Evolutionary conservation across 2,113 vertebrate species (phyloP).

Genomic region (Apistogramma diplotaenia): DNA sequence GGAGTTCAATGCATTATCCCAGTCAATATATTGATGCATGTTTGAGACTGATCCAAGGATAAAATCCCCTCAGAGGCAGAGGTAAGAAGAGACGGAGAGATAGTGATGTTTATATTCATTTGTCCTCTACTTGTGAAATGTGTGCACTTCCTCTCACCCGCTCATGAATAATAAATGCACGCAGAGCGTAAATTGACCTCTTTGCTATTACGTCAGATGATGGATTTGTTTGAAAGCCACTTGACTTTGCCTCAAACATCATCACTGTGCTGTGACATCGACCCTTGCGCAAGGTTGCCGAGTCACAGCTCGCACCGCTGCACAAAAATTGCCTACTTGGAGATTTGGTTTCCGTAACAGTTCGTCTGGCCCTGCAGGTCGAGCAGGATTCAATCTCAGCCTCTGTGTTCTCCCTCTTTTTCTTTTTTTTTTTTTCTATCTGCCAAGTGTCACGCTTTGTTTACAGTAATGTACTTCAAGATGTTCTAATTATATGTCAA

Average conservation of each 20-base stretch:
- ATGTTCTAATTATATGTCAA: constrained; percentile 6
- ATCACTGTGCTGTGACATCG: constrained; percentile 32
- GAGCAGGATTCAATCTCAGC: neutral
- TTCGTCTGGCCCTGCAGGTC: constrained; percentile 7
- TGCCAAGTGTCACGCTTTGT: constrained; percentile 1
- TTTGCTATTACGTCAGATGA: constrained; percentile 50
- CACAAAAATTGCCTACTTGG: neutral
- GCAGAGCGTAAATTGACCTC: constrained; percentile 47
- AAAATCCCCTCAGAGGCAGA: constrained; percentile 56
- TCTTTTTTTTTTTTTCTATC: constrained; percentile 17
- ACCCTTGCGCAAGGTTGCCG: constrained; percentile 16
- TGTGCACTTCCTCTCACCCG: constrained; percentile 12
- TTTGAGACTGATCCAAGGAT: constrained; percentile 64
- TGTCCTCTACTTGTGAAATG: constrained; percentile 51
- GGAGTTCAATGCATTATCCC: constrained; percentile 56
- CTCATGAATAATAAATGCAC: constrained; percentile 64
- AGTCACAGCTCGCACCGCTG: constrained; percentile 6
- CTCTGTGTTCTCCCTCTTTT: neutral
- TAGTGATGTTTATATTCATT: constrained; percentile 66
- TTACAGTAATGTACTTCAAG: neutral
- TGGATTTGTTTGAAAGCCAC: constrained; percentile 52
- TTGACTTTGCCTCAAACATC: constrained; percentile 52
- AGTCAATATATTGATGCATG: constrained; percentile 64
- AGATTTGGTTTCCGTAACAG: neutral
- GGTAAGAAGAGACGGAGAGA: constrained; percentile 37